Base-by-base conservation (phyloP, 37 sponge, comb jelly and placozoan genomes). In the Sycon ciliatum region DNA sequence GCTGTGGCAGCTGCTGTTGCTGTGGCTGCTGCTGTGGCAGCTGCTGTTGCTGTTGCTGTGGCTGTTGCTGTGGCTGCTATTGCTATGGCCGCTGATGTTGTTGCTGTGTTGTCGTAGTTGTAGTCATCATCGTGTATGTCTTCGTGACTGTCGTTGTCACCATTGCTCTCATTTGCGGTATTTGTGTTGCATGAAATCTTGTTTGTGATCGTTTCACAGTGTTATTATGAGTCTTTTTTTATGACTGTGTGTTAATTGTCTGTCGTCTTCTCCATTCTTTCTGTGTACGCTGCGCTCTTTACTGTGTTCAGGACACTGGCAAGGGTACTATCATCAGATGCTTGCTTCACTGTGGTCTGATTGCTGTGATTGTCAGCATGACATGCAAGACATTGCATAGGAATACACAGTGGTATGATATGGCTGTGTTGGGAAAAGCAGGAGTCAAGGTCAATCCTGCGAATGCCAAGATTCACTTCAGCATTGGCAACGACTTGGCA, bases 381-480 rank as follows among this genome's bases (percentile, higher is more conserved):
- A 76, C 83, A 13, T 29, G 52, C 36, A 82, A 87, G 80, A 87
- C 87, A 6, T 0, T 87, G 13, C 24, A 32, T 4, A 36, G 89
- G 0, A 88, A 88, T 38, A 52, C 16, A 11, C 82, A 84, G 26
- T 88, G 89, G 89, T 18, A 35, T 34, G 56, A 57, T 39, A 81
- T 61, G 18, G 30, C 62, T 34, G 16, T 38, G 0, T 39, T 88
- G 22, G 84, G 79, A 24, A 33, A 49, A 34, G 63, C 89, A 38
- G 84, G 78, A 32, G 38, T 88, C 23, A 69, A 46, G 11, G 75
- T 73, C 29, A 84, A 84, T 60, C 84, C 84, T 16, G 36, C 6
- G 3, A 88, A 88, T 81, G 89, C 89, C 38, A 83, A 83, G 37
- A 67, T 88, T 26, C 65, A 64, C 27, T 49, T 84, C 64, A 73